These are phyloP conservation scores for Fistularia tabacaria DNA, from an alignment of 2,797 vertebrate genomes.

Conservation along the genomic window DNA sequence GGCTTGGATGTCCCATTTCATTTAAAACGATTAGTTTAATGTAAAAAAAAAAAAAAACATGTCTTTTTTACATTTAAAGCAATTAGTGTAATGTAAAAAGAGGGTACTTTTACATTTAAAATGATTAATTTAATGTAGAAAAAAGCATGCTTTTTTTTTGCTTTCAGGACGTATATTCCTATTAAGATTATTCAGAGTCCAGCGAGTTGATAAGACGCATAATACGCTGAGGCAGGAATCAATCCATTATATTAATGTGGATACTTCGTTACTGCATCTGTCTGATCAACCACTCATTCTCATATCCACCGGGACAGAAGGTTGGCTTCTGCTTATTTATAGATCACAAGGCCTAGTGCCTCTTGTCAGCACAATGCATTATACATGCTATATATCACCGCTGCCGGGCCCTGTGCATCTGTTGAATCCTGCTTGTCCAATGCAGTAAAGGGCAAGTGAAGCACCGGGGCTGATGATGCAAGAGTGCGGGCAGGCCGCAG, in stretches of 20 bases:
- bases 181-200: neutral
- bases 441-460: conserved; percentile 34
- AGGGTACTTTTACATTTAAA: too few relatives aligned
- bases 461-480: conserved; percentile 33
- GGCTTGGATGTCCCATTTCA: too few relatives aligned
- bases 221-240: conserved; percentile 2
- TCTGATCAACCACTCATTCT: conserved; percentile 18
- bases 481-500: conserved; percentile 13
- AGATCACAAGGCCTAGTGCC: conserved; percentile 19
- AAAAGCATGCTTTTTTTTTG: too few relatives aligned
- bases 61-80: too few relatives aligned
- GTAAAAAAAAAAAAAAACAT: too few relatives aligned
- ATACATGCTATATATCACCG: conserved; percentile 25
- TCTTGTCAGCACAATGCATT: conserved; percentile 24
- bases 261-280: conserved; percentile 24
- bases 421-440: conserved; percentile 19
- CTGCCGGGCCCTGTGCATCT: conserved; percentile 35
- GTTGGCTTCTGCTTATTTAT: conserved; percentile 43
- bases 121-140: too few relatives aligned
- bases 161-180: neutral
- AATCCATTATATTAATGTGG: conserved; percentile 22
- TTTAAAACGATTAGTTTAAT: too few relatives aligned
- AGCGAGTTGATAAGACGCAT: neutral
- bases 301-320: conserved; percentile 21
- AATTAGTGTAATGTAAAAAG: too few relatives aligned